phyloP scores from a whole-genome alignment of 1,140 invertebrate species.

The Galleria mellonella region DNA sequence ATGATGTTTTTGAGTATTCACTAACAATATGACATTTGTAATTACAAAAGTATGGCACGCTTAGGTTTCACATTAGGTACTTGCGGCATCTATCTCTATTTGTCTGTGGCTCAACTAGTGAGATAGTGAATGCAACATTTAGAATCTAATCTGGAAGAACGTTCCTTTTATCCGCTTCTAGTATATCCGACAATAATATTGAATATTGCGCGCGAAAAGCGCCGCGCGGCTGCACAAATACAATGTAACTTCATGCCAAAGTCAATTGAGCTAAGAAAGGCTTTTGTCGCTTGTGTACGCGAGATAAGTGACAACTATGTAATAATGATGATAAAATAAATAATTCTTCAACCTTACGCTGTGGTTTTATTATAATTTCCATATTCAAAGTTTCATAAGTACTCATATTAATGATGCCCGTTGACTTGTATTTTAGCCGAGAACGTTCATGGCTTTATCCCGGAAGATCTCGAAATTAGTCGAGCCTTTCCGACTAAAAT shows the following conservation, averaged over 20 bases:
- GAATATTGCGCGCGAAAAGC: conserved; percentile 7
- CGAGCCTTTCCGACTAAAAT: too few relatives aligned
- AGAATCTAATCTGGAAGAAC: too few relatives aligned
- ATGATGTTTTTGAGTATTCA: too few relatives aligned
- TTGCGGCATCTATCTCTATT: too few relatives aligned
- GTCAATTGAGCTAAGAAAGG: conserved; percentile 72
- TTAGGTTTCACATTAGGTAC: too few relatives aligned
- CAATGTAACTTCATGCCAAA: conserved; percentile 68
- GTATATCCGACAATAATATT: neutral
- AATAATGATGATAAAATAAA: conserved; percentile 68
- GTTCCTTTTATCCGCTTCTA: neutral
- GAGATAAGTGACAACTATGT: conserved; percentile 67
- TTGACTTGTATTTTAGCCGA: too few relatives aligned
- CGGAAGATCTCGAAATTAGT: too few relatives aligned
- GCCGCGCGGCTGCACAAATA: conserved; percentile 46
- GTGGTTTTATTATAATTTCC: conserved; percentile 6
- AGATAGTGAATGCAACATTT: neutral
- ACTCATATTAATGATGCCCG: too few relatives aligned
- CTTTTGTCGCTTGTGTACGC: conserved; percentile 68
- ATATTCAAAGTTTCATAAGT: too few relatives aligned
- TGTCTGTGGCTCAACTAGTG: neutral
- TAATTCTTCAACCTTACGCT: conserved; percentile 60
- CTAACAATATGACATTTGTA: too few relatives aligned
- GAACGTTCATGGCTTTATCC: too few relatives aligned
- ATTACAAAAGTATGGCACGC: too few relatives aligned